Conservation (phyloP, 2,113 vertebrate species). For the Leptobrachium leishanense region DNA sequence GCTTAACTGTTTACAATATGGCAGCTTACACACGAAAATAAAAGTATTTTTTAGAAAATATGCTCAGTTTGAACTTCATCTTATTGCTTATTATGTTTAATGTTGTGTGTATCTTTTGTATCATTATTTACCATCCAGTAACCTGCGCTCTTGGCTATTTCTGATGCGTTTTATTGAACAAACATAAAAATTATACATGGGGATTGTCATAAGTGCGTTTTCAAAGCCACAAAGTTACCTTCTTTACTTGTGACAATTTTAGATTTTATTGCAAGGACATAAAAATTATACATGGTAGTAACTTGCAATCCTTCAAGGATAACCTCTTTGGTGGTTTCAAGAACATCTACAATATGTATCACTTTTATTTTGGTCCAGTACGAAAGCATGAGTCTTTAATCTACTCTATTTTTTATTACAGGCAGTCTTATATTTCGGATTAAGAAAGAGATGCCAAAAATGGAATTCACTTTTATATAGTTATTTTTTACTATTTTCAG, state of each 20-base stretch:
- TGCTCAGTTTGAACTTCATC: background rate
- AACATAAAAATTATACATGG: constrained; percentile 41
- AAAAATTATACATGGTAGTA: constrained; percentile 35
- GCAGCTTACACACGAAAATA: too few species aligned
- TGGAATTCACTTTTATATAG: too few species aligned
- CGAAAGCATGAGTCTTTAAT: constrained; percentile 1
- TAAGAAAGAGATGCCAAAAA: background rate
- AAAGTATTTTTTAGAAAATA: too few species aligned
- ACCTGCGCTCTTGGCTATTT: constrained; percentile 19
- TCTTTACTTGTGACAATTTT: constrained; percentile 22
- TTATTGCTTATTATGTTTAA: constrained; percentile 9
- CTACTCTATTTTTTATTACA: background rate
- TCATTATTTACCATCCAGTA: constrained; percentile 16
- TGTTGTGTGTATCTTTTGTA: constrained; percentile 1
- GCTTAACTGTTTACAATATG: too few species aligned
- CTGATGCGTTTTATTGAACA: constrained; percentile 17
- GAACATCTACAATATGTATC: constrained; percentile 35
- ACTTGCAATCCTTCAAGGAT: constrained; percentile 15
- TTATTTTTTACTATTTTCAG: too few species aligned
- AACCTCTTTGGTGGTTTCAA: constrained; percentile 15
- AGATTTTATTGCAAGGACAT: constrained; percentile 22
- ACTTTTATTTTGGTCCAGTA: constrained; percentile 26
- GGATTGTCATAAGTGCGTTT: constrained; percentile 31
- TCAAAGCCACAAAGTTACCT: constrained; percentile 31
- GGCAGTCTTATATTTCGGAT: background rate